These are phyloP conservation scores for Pelagia noctiluca DNA, from an alignment of 30 jellyfish, hydroid and myxozoan species.

Conservation along the genomic window DNA sequence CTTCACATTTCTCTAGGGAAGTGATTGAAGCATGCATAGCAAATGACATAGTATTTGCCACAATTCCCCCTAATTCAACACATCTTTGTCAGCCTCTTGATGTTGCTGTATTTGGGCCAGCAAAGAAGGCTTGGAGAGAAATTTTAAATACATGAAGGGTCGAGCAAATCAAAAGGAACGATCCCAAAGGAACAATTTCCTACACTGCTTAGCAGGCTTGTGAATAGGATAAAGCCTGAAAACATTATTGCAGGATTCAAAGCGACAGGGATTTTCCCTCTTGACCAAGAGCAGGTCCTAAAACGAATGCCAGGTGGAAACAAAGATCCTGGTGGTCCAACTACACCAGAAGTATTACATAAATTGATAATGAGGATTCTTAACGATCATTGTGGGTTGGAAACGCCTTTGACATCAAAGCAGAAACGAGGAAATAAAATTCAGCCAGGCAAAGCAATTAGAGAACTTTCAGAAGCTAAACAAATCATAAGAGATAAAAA, in stretches of 20 bases:
- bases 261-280: slow-evolving; percentile 16
- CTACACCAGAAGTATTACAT: neutral
- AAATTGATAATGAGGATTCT: neutral
- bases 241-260: slow-evolving; percentile 34
- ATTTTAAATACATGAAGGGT: slow-evolving; percentile 18
- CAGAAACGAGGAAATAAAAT: neutral
- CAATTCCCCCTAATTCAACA: slow-evolving; percentile 45
- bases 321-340: neutral
- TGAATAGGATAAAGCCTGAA: neutral
- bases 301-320: slow-evolving; percentile 14
- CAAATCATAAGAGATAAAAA: neutral
- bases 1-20: neutral
- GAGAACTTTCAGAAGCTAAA: neutral
- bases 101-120: slow-evolving; percentile 50
- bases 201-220: slow-evolving; percentile 9
- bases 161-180: neutral
- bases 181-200: slow-evolving; percentile 29
- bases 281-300: slow-evolving; percentile 12
- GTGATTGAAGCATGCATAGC: slow-evolving; percentile 22
- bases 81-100: slow-evolving; percentile 53
- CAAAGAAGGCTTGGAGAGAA: slow-evolving; percentile 33
- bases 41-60: slow-evolving; percentile 24
- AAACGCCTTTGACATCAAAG: neutral
- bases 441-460: neutral
- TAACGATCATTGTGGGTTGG: neutral